Percentiles rank a stretch among this genome's conserved stretches.
Evolutionary conservation across 1,140 invertebrate species (phyloP).

Genomic region (Zaprionus vittiger): DNA sequence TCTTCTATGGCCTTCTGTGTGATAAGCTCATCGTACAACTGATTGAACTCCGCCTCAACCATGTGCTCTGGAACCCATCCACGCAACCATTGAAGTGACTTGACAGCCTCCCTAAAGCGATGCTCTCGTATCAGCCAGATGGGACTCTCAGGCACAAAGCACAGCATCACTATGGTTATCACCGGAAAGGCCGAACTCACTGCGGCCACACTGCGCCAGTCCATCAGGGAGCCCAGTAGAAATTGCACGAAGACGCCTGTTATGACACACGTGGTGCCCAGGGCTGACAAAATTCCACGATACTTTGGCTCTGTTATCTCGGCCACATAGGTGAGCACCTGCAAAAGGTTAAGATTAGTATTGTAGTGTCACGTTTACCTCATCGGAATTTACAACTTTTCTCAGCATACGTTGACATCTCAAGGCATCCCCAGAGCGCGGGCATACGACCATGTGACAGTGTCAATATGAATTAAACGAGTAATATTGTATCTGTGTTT

Average conservation of each 20-base stretch:
- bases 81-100: conserved; percentile 88
- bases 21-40: conserved; percentile 85
- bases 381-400: conserved; percentile 14
- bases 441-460: background rate
- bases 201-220: conserved; percentile 89
- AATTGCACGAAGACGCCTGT: conserved; percentile 89
- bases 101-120: conserved; percentile 86
- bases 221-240: conserved; percentile 88
- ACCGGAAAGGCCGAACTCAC: conserved; percentile 89
- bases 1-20: conserved; percentile 73
- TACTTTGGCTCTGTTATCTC: conserved; percentile 92
- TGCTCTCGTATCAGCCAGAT: conserved; percentile 89
- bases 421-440: conserved; percentile 7
- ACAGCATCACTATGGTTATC: conserved; percentile 87
- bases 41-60: conserved; percentile 86
- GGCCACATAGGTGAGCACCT: conserved; percentile 92
- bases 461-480: background rate
- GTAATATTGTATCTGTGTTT: background rate
- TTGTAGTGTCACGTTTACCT: background rate
- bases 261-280: conserved; percentile 90
- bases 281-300: conserved; percentile 89
- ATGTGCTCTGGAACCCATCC: conserved; percentile 87
- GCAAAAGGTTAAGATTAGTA: conserved; percentile 42
- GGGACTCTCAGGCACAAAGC: conserved; percentile 91
- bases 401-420: conserved; percentile 10